Conservation (phyloP, 2,888 invertebrate genomes). For the Troilus luridus region DNA sequence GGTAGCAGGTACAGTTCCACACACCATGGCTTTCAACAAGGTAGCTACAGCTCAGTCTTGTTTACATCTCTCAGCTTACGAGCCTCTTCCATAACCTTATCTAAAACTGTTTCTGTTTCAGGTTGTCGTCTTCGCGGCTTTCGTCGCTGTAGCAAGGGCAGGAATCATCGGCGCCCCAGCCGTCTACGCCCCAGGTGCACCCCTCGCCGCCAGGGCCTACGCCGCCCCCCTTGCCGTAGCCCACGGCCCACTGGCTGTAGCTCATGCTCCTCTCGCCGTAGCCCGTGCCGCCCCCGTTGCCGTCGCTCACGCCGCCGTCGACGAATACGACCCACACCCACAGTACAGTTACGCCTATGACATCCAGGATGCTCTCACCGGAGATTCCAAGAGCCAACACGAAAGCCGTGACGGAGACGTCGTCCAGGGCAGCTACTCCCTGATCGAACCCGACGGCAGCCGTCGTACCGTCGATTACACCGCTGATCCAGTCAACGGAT, state of each 20-base stretch:
- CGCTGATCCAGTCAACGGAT: conserved; percentile 51
- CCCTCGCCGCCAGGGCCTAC: conserved; percentile 52
- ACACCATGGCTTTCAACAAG: conserved; percentile 59
- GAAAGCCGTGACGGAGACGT: conserved; percentile 47
- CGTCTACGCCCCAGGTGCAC: conserved; percentile 54
- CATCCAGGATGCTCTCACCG: conserved; percentile 49
- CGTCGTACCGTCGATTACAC: conserved; percentile 50
- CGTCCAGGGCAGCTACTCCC: conserved; percentile 50
- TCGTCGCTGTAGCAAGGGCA: conserved; percentile 63
- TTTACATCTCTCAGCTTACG: background rate
- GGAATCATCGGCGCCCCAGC: conserved; percentile 62
- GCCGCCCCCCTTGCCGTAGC: conserved; percentile 65
- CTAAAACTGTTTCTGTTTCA: conserved; percentile 53
- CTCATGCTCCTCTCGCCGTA: background rate
- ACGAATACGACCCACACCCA: conserved; percentile 52
- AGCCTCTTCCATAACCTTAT: background rate
- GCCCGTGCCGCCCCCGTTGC: background rate
- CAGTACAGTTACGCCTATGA: conserved; percentile 51
- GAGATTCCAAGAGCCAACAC: conserved; percentile 51
- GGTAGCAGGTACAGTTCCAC: conserved; percentile 39
- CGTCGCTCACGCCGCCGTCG: conserved; percentile 28
- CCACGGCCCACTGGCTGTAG: conserved; percentile 67
- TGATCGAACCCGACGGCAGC: conserved; percentile 52
- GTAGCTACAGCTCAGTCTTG: background rate
- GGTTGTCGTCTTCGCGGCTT: conserved; percentile 62